phyloP scores from a whole-genome alignment of 2,888 invertebrate genomes.

The Alviniconcha strummeri region DNA sequence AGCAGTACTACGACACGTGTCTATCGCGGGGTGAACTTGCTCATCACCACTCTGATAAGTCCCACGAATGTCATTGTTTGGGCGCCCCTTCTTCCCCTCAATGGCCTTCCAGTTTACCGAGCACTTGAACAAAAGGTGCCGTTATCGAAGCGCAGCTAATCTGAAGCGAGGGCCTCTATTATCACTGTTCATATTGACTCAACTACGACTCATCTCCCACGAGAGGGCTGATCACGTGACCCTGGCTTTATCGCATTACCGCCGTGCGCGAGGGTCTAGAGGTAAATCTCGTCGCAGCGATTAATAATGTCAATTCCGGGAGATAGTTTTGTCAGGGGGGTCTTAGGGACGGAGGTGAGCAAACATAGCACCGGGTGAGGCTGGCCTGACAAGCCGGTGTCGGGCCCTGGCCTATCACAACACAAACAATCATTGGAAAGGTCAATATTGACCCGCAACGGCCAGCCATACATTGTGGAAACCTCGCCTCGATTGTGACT shows the following conservation, averaged over 20 bases:
- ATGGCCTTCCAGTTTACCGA: no score
- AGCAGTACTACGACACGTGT: no score
- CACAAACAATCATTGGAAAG: constrained; percentile 36
- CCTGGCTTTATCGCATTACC: constrained; percentile 24
- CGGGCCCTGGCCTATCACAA: constrained; percentile 17
- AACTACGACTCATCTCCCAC: constrained; percentile 20
- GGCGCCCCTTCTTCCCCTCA: no score
- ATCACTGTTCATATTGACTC: constrained; percentile 5
- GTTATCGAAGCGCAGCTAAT: no score
- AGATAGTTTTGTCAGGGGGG: constrained; percentile 23
- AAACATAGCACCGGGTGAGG: constrained; percentile 13
- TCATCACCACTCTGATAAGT: no score
- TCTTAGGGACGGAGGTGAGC: neutral
- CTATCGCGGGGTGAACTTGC: no score
- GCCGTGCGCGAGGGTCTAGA: neutral
- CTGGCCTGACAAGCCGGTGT: neutral
- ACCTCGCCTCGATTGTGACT: neutral
- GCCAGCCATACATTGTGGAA: constrained; percentile 25
- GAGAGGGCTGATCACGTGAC: constrained; percentile 19
- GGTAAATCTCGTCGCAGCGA: constrained; percentile 29
- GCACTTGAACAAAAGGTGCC: no score
- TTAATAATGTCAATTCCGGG: constrained; percentile 31
- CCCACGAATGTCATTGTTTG: no score
- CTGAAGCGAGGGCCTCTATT: no score
- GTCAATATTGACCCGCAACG: constrained; percentile 38